These are phyloP conservation scores for Tiphia femorata DNA, from an alignment of 2,888 invertebrate species.

Conservation along the genomic window DNA sequence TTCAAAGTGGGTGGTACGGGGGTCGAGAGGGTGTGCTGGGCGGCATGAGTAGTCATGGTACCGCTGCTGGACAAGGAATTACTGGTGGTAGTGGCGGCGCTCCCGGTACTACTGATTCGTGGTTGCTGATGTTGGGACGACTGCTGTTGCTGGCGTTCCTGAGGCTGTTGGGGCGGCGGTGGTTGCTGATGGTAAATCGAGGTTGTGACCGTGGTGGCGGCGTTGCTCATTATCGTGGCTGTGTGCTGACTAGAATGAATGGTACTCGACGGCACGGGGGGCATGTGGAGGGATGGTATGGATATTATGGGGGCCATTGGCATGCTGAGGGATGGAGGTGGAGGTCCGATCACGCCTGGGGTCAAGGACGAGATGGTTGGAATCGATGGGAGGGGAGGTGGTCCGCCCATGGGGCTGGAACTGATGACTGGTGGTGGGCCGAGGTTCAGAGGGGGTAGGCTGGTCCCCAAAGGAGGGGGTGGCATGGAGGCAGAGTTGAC, in stretches of 20 bases:
- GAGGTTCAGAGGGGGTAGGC: slow-evolving; percentile 50
- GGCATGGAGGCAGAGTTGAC: slow-evolving; percentile 55
- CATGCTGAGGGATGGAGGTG: slow-evolving; percentile 44
- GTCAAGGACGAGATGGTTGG: slow-evolving; percentile 50
- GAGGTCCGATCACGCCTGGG: slow-evolving; percentile 47
- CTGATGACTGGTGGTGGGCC: slow-evolving; percentile 51
- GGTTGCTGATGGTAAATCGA: slow-evolving; percentile 44
- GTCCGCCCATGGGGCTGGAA: slow-evolving; percentile 51
- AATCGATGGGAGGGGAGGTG: slow-evolving; percentile 51
- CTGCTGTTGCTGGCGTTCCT: slow-evolving; percentile 17
- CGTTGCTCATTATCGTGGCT: slow-evolving; percentile 53
- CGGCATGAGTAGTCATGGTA: slow-evolving; percentile 66
- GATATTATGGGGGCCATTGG: slow-evolving; percentile 56
- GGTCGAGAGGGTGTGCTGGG: slow-evolving; percentile 46
- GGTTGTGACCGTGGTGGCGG: slow-evolving; percentile 46
- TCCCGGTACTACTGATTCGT: slow-evolving; percentile 16
- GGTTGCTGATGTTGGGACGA: slow-evolving; percentile 24
- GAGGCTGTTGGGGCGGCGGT: slow-evolving; percentile 15
- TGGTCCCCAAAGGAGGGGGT: slow-evolving; percentile 47
- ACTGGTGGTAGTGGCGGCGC: slow-evolving; percentile 68
- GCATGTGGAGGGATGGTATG: slow-evolving; percentile 58
- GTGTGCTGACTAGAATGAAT: slow-evolving; percentile 65
- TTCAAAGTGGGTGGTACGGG: slow-evolving; percentile 38
- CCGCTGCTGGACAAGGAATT: slow-evolving; percentile 68
- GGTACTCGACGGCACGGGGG: slow-evolving; percentile 55